Percentiles rank a stretch among this genome's conserved stretches.
Evolutionary conservation across 2,888 invertebrate species (phyloP).

Genomic region (Dyspetes luteomarginatus): DNA sequence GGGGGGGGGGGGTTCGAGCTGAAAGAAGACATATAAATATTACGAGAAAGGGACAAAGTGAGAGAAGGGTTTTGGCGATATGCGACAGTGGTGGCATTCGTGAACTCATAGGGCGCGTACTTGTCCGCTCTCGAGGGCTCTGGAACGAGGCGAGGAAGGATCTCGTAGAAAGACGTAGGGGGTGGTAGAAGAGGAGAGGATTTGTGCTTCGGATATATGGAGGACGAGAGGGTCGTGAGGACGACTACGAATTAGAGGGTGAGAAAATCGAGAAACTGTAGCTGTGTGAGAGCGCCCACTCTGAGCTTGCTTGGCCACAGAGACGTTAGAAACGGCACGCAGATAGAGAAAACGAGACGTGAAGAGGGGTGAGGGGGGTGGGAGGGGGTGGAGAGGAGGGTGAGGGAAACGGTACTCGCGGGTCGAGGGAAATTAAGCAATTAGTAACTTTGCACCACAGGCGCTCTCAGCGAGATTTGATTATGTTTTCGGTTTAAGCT

Average conservation of each 20-base stretch:
- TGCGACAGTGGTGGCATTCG: slow-evolving; percentile 39
- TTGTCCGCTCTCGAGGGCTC: slow-evolving; percentile 63
- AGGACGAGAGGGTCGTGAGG: slow-evolving; percentile 53
- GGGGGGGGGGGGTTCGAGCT: too few relatives aligned
- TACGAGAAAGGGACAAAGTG: background rate
- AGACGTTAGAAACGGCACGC: slow-evolving; percentile 12
- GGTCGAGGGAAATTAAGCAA: slow-evolving; percentile 82
- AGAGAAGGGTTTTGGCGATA: slow-evolving; percentile 29
- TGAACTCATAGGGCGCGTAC: slow-evolving; percentile 61
- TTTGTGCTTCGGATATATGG: slow-evolving; percentile 53
- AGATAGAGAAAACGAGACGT: slow-evolving; percentile 29
- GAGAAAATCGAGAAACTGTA: slow-evolving; percentile 62
- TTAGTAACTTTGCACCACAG: slow-evolving; percentile 83
- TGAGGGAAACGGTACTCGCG: slow-evolving; percentile 65
- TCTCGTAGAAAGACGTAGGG: slow-evolving; percentile 38
- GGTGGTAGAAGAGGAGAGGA: slow-evolving; percentile 59
- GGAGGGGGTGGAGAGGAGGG: slow-evolving; percentile 51
- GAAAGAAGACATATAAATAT: slow-evolving; percentile 12
- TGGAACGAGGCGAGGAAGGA: slow-evolving; percentile 60
- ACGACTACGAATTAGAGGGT: slow-evolving; percentile 18
- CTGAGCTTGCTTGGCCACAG: slow-evolving; percentile 34
- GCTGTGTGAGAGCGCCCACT: background rate
- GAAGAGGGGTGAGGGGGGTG: slow-evolving; percentile 42
- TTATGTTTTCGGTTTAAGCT: slow-evolving; percentile 83
- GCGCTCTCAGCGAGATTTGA: slow-evolving; percentile 82